Percentiles rank a stretch among this genome's conserved stretches.
These are phyloP conservation scores for Hypomesus transpacificus DNA, from an alignment of 2,113 vertebrate species.

Conservation along the genomic window DNA sequence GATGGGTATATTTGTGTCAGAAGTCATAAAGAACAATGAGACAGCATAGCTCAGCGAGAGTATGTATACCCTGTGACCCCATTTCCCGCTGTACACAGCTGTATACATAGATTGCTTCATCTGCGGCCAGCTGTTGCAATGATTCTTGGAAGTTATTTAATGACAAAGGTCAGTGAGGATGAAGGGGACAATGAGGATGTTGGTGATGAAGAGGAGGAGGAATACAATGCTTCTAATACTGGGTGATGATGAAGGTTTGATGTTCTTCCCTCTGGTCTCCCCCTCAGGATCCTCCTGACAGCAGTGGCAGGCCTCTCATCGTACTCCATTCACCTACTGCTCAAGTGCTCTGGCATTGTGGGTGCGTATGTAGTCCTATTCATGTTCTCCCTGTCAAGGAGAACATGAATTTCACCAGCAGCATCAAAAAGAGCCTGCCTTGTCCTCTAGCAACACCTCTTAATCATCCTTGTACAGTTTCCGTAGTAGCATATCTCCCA, in stretches of 20 bases:
- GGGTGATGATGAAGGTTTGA: neutral
- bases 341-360: constrained; percentile 93
- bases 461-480: no score
- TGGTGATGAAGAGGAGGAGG: neutral
- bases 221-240: neutral
- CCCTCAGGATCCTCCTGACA: constrained; percentile 85
- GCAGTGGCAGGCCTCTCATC: constrained; percentile 87
- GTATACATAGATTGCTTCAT: constrained; percentile 28
- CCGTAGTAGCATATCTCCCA: no score
- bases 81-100: constrained; percentile 42
- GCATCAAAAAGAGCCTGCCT: no score
- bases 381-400: no score
- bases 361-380: constrained; percentile 74
- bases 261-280: constrained; percentile 17
- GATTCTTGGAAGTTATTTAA: neutral
- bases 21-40: no score
- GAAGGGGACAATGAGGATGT: neutral
- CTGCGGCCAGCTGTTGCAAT: no score
- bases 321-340: constrained; percentile 95
- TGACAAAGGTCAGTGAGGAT: neutral
- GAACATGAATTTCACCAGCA: no score
- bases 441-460: no score
- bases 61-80: neutral
- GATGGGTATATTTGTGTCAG: no score
- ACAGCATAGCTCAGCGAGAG: no score